Percentiles rank a stretch among this genome's conserved stretches.
Evolutionary conservation across 2,113 vertebrate genomes (phyloP).

Genomic region (Plectropomus leopardus): DNA sequence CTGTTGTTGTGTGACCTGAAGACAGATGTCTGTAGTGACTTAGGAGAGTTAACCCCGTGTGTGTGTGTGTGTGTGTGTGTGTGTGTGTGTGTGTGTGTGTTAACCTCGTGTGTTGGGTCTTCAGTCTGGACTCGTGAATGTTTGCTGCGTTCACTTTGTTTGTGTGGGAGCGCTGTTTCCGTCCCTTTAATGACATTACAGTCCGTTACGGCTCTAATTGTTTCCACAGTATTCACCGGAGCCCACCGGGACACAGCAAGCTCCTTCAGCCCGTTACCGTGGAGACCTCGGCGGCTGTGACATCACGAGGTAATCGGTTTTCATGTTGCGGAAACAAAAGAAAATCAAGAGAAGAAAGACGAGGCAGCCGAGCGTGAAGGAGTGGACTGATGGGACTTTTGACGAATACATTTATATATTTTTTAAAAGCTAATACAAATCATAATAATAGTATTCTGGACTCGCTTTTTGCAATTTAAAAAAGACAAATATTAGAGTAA

Average conservation of each 20-base stretch:
- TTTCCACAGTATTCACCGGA: slow-evolving; percentile 5
- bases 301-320: background rate
- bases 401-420: too few species aligned
- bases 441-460: too few species aligned
- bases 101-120: background rate
- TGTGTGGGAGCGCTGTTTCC: slow-evolving; percentile 1
- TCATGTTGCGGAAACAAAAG: background rate
- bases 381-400: background rate
- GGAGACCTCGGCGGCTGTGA: slow-evolving; percentile 10
- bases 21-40: background rate
- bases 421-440: too few species aligned
- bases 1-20: background rate
- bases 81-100: too few species aligned
- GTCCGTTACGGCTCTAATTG: slow-evolving; percentile 6
- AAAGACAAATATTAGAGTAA: too few species aligned
- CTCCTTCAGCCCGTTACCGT: slow-evolving; percentile 5
- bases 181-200: background rate
- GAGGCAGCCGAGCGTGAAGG: background rate
- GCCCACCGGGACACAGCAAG: background rate
- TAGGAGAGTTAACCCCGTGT: background rate
- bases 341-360: background rate
- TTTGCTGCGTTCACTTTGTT: background rate
- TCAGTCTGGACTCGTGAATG: background rate
- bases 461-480: too few species aligned
- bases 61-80: too few species aligned